A percentile compares a stretch with the other conserved stretches of the same genome.
phyloP scores from a whole-genome alignment of 2,113 vertebrate genomes.

The Grantiella picta region DNA sequence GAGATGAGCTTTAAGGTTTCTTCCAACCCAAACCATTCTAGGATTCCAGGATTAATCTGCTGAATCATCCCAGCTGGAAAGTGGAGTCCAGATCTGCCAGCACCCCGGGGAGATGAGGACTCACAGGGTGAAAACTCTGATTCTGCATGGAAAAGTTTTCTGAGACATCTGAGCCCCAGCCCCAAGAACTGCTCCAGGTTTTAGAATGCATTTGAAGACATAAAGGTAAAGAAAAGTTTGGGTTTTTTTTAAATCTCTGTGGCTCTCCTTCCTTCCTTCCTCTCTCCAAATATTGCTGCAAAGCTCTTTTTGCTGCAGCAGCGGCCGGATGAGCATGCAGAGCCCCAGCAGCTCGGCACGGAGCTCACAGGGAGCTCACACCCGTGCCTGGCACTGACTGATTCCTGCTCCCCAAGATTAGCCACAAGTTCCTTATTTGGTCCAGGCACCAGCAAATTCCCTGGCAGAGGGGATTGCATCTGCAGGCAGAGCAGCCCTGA shows the following conservation, averaged over 20 bases:
- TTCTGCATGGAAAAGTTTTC: neutral
- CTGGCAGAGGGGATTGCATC: neutral
- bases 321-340: neutral
- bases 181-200: neutral
- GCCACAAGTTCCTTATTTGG: neutral
- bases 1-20: neutral
- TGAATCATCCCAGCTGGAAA: neutral
- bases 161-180: neutral
- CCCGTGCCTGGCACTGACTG: neutral
- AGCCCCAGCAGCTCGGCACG: neutral
- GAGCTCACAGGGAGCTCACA: neutral
- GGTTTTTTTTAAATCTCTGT: neutral
- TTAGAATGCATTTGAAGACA: neutral
- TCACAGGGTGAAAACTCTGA: accelerated
- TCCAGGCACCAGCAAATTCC: neutral
- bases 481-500: neutral
- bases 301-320: neutral
- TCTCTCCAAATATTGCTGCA: neutral
- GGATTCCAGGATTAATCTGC: neutral
- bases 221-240: neutral
- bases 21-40: neutral
- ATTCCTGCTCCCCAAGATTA: neutral
- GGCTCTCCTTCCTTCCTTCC: neutral
- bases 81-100: accelerated
- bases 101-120: accelerated